Conservation (phyloP, 2,888 invertebrate genomes). For the Eudasyphora cyanicolor region DNA sequence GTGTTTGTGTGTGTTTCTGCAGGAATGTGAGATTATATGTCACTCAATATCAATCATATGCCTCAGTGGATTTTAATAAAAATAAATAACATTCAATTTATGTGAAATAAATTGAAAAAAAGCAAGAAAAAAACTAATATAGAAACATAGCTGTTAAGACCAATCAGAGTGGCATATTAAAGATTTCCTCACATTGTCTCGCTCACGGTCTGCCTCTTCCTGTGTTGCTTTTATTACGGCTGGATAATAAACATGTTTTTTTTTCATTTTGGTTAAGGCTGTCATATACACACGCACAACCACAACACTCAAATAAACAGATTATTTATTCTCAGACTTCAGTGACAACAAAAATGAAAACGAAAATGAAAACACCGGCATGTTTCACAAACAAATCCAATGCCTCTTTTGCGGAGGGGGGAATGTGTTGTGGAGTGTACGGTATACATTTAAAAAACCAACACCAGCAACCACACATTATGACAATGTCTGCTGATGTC, state of each 20-base stretch:
- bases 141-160: neutral
- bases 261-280: no score
- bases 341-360: neutral
- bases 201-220: neutral
- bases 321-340: neutral
- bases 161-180: neutral
- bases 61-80: conserved; percentile 2
- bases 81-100: neutral
- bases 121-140: neutral
- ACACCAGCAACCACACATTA: neutral
- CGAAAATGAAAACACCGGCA: no score
- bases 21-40: neutral
- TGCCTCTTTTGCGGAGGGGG: neutral
- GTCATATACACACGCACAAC: neutral
- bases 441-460: neutral
- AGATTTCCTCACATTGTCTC: neutral
- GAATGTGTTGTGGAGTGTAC: neutral
- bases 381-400: neutral
- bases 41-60: conserved; percentile 6
- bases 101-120: neutral
- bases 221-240: neutral
- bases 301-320: neutral
- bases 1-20: neutral
- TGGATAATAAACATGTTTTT: neutral
- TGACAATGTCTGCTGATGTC: conserved; percentile 8